Conservation (phyloP, 1,140 invertebrate genomes). For the Centruroides vittatus region DNA sequence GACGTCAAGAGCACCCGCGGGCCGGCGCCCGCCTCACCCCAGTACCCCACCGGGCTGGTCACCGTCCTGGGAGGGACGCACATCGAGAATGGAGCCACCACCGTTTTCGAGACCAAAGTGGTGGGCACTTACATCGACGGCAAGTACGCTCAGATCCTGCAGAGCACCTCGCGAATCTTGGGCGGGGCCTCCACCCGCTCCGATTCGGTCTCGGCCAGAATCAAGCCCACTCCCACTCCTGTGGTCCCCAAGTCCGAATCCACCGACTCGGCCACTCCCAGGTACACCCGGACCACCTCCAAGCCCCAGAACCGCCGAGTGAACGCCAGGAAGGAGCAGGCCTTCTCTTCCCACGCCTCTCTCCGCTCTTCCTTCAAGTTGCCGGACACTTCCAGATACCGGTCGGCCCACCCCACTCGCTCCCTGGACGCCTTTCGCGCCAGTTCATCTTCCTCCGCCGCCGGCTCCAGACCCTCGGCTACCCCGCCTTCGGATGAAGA, state of each 20-base stretch:
- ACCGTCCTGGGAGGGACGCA: conserved; percentile 66
- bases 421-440: conserved; percentile 41
- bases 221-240: not conserved
- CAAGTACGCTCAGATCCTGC: conserved; percentile 59
- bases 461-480: conserved; percentile 74
- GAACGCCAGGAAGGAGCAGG: conserved; percentile 5
- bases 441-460: conserved; percentile 56
- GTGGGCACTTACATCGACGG: conserved; percentile 74
- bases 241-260: not conserved
- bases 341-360: conserved; percentile 5
- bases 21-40: conserved; percentile 3
- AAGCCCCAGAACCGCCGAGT: not conserved
- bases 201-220: not conserved
- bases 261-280: no score
- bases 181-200: not conserved
- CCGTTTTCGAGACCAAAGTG: conserved; percentile 71
- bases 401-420: conserved; percentile 1
- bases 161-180: conserved; percentile 45
- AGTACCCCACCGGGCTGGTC: conserved; percentile 54
- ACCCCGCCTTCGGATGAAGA: conserved; percentile 61
- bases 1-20: not conserved
- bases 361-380: conserved; percentile 14
- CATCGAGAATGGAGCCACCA: conserved; percentile 63
- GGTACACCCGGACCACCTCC: no score
- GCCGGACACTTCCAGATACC: not conserved